Conservation (phyloP, 2,888 invertebrate species). For the Calliscelio sp. region DNA sequence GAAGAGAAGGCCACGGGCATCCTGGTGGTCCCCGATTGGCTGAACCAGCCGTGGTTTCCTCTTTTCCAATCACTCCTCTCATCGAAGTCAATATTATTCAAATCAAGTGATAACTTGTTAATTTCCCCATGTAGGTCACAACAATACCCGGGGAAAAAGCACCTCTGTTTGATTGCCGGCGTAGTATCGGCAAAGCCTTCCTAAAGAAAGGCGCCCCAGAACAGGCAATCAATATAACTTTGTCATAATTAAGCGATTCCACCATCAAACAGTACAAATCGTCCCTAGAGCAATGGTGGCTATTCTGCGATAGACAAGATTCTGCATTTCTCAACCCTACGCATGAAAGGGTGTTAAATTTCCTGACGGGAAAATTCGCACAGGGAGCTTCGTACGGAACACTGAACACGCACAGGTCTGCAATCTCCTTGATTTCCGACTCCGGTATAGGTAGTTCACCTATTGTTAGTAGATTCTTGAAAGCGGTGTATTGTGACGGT, state of each 20-base stretch:
- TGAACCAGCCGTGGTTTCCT: slow-evolving; percentile 36
- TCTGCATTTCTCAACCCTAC: not conserved
- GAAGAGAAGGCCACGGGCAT: slow-evolving; percentile 55
- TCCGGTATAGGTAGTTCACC: not conserved
- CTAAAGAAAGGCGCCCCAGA: not conserved
- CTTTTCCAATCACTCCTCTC: slow-evolving; percentile 16
- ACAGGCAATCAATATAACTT: not conserved
- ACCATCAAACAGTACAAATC: slow-evolving; percentile 13
- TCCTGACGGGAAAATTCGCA: not conserved
- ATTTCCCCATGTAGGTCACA: not conserved
- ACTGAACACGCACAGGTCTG: slow-evolving; percentile 4
- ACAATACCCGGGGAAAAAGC: not conserved
- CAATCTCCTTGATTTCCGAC: slow-evolving; percentile 5
- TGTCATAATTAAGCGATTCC: not conserved
- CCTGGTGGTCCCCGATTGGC: slow-evolving; percentile 59
- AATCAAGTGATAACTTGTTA: not conserved
- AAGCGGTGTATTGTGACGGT: too few relatives aligned
- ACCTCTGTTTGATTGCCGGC: slow-evolving; percentile 1
- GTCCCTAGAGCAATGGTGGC: slow-evolving; percentile 9
- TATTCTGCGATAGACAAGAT: not conserved
- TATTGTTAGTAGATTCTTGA: not conserved
- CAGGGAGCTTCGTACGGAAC: slow-evolving; percentile 4
- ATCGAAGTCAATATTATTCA: not conserved
- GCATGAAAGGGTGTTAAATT: not conserved
- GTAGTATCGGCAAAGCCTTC: not conserved